Evolutionary conservation across 2,888 invertebrate genomes (phyloP), one percentile per base, ranked within the genome.

Genomic region (Lepidocyrtoides sp.): DNA sequence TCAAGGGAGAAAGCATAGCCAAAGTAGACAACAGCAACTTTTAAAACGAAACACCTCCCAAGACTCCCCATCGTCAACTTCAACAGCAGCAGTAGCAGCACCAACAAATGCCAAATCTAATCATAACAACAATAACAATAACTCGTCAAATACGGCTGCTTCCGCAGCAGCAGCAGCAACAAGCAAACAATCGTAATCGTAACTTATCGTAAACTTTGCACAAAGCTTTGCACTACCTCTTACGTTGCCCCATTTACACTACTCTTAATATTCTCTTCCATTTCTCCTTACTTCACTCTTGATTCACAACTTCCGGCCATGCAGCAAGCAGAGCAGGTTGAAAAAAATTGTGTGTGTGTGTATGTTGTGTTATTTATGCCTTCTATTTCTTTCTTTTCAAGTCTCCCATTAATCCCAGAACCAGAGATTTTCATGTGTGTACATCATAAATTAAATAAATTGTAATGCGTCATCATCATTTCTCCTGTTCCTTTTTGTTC

Each of bases 41-140:
- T 12, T 48, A 66, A 84, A 72, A 60, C 36, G 57, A 20, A 54
- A 36, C 10, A 20, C 57, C 1, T 51, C 29, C n/a, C 36, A 75
- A 54, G 69, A 75, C 7, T 41, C 82, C 12, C 17, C 32, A 23
- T 0, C 79, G 51, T 23, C 79, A 2, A 32, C 20, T 14, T 14
- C 48, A 2, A 32, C 51, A 12, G 2, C 29, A 20, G 17, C 48
- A 41, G 0, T 51, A 36, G 23, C 57, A 14, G n/a, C 63, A 10
- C 48, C 60, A 26, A 29, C 60, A 32, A 87, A 60, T 44, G 75
- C 60, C 57, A 77, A 79, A 77, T n/a, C 57, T 17, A 87, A 87
- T 63, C 77, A 87, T 77, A 87, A 87, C 44, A 87, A 77, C 60
- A 87, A 77, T 63, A 77, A 44, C 20, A 77, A 87, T 41, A 85